These are phyloP conservation scores for Typhlichthys eigenmanni DNA, from an alignment of 2,797 vertebrate species.

Conservation along the genomic window DNA sequence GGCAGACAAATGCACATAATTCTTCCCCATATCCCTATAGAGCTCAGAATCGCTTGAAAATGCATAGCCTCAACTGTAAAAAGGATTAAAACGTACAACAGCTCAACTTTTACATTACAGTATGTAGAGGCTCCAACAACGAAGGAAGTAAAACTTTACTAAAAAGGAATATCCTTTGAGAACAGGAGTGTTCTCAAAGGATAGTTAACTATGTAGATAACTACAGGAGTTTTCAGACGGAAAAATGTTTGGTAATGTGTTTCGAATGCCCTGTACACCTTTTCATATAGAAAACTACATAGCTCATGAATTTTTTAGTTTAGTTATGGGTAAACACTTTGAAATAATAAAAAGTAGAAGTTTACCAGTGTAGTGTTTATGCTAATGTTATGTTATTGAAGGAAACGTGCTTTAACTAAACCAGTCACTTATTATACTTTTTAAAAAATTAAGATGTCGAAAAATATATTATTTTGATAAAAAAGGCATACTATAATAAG, in stretches of 20 bases:
- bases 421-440: neutral
- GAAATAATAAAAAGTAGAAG: too few species aligned
- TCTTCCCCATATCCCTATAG: constrained; percentile 13
- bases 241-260: constrained; percentile 25
- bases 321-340: neutral
- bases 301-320: constrained; percentile 35
- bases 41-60: constrained; percentile 53
- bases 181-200: constrained; percentile 33
- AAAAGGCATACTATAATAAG: neutral
- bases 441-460: too few species aligned
- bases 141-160: constrained; percentile 2
- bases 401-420: neutral
- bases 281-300: too few species aligned
- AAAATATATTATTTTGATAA: neutral
- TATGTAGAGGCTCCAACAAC: constrained; percentile 49
- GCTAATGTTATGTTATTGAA: neutral
- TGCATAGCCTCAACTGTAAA: constrained; percentile 50
- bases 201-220: neutral
- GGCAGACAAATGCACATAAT: constrained; percentile 65
- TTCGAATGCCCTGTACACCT: too few species aligned
- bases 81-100: constrained; percentile 57
- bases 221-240: constrained; percentile 2
- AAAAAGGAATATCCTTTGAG: constrained; percentile 45
- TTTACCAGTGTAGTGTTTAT: too few species aligned
- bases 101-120: constrained; percentile 65